Conservation (phyloP, 2,113 vertebrate species). For the Andinoacara biseriatus region DNA sequence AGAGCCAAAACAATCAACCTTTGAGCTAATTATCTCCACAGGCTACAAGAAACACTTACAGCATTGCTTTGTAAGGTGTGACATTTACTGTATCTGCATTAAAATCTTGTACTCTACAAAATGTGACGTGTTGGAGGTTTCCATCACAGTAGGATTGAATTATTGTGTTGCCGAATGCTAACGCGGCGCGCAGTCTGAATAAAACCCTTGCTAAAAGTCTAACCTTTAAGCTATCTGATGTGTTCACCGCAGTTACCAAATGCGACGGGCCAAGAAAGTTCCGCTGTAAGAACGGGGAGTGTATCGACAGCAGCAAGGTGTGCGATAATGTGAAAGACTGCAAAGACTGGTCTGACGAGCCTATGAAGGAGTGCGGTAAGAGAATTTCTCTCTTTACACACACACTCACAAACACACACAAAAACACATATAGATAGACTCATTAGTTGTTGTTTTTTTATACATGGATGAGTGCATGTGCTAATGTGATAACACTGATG, state of each 20-base stretch:
- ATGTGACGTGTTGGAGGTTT: not conserved
- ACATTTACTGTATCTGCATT: not conserved
- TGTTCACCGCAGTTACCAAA: conserved; percentile 85
- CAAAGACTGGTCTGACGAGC: conserved; percentile 97
- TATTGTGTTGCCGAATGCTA: not conserved
- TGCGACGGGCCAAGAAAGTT: conserved; percentile 92
- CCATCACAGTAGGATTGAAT: not conserved
- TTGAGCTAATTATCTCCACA: conserved; percentile 4
- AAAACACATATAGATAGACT: not conserved
- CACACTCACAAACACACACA: not conserved
- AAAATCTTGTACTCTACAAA: not conserved
- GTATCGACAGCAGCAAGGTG: conserved; percentile 93
- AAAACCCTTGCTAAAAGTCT: not conserved
- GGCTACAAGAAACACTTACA: not conserved
- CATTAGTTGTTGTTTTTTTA: not conserved
- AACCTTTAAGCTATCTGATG: conserved; percentile 19
- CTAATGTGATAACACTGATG: not conserved
- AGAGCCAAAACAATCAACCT: not conserved
- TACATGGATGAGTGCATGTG: not conserved
- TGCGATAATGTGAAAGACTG: conserved; percentile 94
- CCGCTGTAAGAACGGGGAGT: conserved; percentile 95
- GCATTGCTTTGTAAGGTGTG: not conserved
- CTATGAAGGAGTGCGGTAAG: conserved; percentile 94
- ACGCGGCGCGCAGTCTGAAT: not conserved
- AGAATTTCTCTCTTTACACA: conserved; percentile 15